Base-by-base conservation (phyloP, 2,888 invertebrate species). In the Branchipolynoe longqiensis region DNA sequence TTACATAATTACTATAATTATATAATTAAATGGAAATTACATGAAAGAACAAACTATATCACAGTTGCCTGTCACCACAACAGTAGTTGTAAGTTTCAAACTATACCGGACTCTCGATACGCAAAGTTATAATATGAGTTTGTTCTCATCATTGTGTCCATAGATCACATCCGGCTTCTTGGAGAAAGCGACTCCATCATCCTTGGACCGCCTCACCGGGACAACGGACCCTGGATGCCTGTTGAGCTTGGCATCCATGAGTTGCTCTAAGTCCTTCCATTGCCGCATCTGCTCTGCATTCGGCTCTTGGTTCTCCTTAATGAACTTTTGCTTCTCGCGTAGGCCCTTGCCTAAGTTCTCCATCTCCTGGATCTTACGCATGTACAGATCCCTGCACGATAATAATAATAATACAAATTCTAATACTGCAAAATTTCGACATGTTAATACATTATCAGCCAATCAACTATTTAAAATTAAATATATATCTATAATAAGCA, bases 371-470 rank as follows among this genome's bases (percentile, higher is more conserved):
- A 96, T 95, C 91, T 95, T 95, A 88, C 94, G 94, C 90, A 95
- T 95, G 90, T 96, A 94, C 88, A 95, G 94, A 89, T 96, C 96
- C 93, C 96, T 96, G 83, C 18, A 84, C n/a, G n/a, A n/a, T n/a
- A n/a, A n/a, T n/a, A n/a, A 48, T 48, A 48, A 48, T 18, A 48
- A 18, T 12, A 48, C 18, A n/a, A n/a, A n/a, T n/a, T n/a, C n/a
- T n/a, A n/a, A n/a, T n/a, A n/a, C n/a, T 48, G 48, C 8, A 48
- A 12, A 18, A 48, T 48, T 48, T 48, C 8, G 48, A 48, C 48
- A 48, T 48, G 48, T 8, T 48, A 18, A 48, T 48, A 8, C 18
- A n/a, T n/a, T n/a, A n/a, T 12, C 48, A 48, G 48, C 8, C 18
- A 8, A 48, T 48, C 8, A 48, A 8, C 8, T 18, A 48, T 48